Conservation (phyloP, 1,140 invertebrate genomes). For the Drosophila arawakana region DNA sequence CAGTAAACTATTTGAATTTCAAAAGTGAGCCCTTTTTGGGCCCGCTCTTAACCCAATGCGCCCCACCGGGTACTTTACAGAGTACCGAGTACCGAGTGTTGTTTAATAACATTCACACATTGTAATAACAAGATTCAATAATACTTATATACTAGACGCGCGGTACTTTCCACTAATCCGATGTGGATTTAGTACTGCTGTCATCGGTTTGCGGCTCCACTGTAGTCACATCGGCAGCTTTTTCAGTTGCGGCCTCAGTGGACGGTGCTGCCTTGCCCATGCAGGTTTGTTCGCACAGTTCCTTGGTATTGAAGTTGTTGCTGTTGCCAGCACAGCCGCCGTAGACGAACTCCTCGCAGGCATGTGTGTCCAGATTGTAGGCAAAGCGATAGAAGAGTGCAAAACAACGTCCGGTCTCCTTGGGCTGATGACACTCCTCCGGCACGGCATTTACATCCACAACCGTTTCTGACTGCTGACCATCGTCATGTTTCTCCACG, state of each 20-base stretch:
- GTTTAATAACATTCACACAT: neutral
- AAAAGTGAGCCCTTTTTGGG: neutral
- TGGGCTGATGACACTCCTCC: constrained; percentile 88
- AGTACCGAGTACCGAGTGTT: no score
- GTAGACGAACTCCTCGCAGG: constrained; percentile 92
- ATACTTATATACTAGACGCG: constrained; percentile 38
- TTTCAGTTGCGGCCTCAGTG: neutral
- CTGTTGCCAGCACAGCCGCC: constrained; percentile 95
- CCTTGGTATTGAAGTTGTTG: constrained; percentile 92
- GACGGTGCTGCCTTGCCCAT: constrained; percentile 51
- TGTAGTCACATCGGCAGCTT: constrained; percentile 22
- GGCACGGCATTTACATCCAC: constrained; percentile 39
- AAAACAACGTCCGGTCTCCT: constrained; percentile 92
- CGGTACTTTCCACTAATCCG: constrained; percentile 12
- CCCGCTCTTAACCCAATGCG: no score
- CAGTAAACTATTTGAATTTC: no score
- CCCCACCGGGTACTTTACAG: neutral
- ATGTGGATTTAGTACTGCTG: constrained; percentile 1
- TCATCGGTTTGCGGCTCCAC: constrained; percentile 5
- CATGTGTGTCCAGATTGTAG: constrained; percentile 89
- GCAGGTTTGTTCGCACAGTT: constrained; percentile 91
- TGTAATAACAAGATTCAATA: constrained; percentile 7
- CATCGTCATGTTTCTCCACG: constrained; percentile 49
- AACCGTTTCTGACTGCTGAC: neutral
- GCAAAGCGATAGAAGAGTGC: constrained; percentile 92